Conservation (phyloP, 2,113 vertebrate species). For the Irena cyanogastra region DNA sequence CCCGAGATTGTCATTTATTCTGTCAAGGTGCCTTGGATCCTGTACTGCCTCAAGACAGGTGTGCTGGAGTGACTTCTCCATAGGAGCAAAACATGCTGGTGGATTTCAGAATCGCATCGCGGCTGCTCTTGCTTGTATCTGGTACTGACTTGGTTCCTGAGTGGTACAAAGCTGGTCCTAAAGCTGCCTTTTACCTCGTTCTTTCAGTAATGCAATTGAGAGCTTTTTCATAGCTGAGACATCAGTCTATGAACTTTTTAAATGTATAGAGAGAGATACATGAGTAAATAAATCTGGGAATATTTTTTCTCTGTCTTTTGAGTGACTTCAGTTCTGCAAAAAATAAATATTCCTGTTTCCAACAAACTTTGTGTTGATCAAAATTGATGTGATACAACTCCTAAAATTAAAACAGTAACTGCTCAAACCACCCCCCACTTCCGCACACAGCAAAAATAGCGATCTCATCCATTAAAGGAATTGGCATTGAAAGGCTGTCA, state of each 20-base stretch:
- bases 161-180: background rate
- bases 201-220: background rate
- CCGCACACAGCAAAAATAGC: background rate
- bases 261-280: background rate
- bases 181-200: background rate
- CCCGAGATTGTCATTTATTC: background rate
- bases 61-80: background rate
- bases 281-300: background rate
- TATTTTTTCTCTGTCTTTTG: background rate
- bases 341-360: background rate
- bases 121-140: background rate
- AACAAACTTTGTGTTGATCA: background rate
- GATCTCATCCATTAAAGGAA: background rate
- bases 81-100: background rate
- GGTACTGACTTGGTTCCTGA: background rate
- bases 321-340: background rate
- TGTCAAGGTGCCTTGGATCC: background rate
- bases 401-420: background rate
- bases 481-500: background rate
- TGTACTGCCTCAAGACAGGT: background rate
- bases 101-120: background rate
- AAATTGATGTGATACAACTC: background rate
- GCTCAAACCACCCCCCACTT: background rate
- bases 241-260: background rate
- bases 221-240: background rate